phyloP scores from a whole-genome alignment of 2,797 vertebrate species.

The Labeo calbasu region DNA sequence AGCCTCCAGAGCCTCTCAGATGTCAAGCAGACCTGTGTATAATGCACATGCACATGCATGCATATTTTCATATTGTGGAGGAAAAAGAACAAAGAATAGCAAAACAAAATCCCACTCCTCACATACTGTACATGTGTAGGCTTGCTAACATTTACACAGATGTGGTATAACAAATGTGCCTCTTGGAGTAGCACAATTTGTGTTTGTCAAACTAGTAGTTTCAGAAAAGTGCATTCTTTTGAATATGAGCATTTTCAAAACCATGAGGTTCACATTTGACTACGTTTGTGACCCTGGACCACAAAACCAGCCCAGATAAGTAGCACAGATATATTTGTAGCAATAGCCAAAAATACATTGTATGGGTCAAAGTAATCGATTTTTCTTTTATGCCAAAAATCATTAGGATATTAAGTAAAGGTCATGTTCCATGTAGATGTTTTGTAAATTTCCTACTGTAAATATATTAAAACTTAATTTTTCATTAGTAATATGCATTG shows the following conservation, averaged over 20 bases:
- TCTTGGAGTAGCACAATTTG: neutral
- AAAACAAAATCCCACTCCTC: neutral
- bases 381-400: too few relatives aligned
- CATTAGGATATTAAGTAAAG: too few relatives aligned
- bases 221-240: neutral
- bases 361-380: too few relatives aligned
- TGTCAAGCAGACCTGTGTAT: constrained; percentile 19
- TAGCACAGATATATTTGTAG: too few relatives aligned
- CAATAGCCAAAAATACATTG: too few relatives aligned
- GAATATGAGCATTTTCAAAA: neutral
- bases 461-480: too few relatives aligned
- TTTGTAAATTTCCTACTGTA: too few relatives aligned
- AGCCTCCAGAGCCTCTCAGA: constrained; percentile 20
- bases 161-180: neutral
- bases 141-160: constrained; percentile 35
- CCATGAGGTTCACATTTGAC: neutral
- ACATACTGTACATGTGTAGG: constrained; percentile 15
- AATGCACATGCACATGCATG: constrained; percentile 24
- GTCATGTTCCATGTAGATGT: too few relatives aligned
- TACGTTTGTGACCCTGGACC: neutral
- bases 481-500: too few relatives aligned
- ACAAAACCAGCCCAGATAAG: too few relatives aligned
- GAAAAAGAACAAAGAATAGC: neutral
- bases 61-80: neutral
- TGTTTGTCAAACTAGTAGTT: neutral